Evolutionary conservation across 2,113 vertebrate genomes (phyloP).

Genomic region (Ictidomys tridecemlineatus): DNA sequence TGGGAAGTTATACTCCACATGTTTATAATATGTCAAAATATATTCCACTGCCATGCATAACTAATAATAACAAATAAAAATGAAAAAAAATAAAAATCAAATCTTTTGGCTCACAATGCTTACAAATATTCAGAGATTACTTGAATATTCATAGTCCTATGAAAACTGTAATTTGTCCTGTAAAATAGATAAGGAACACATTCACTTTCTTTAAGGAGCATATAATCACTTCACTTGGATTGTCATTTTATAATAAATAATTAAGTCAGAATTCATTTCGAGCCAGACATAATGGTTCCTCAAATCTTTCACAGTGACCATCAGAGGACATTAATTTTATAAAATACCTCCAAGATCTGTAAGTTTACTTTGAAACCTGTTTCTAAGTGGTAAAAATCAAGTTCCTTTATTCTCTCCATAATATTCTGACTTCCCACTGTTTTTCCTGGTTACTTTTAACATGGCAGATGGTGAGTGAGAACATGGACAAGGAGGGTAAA

Average conservation of each 20-base stretch:
- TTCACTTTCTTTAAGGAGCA: background rate
- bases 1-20: too few species aligned
- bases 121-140: background rate
- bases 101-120: background rate
- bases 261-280: conserved; percentile 52
- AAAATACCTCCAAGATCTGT: background rate
- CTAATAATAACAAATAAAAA: too few species aligned
- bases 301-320: conserved; percentile 18
- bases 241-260: conserved; percentile 41
- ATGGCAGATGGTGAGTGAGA: background rate
- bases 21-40: too few species aligned
- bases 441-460: background rate
- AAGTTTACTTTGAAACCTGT: conserved; percentile 29
- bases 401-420: background rate
- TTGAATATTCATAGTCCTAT: background rate
- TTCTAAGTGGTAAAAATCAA: conserved; percentile 32
- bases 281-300: background rate
- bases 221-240: background rate
- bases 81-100: background rate
- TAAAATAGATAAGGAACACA: conserved; percentile 2
- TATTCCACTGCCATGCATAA: too few species aligned
- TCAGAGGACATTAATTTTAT: conserved; percentile 33
- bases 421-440: background rate
- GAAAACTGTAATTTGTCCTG: background rate
- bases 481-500: background rate